A percentile compares a stretch with the other conserved stretches of the same genome.
Evolutionary conservation across 2,113 vertebrate genomes (phyloP).

Genomic region (Geococcyx californianus): DNA sequence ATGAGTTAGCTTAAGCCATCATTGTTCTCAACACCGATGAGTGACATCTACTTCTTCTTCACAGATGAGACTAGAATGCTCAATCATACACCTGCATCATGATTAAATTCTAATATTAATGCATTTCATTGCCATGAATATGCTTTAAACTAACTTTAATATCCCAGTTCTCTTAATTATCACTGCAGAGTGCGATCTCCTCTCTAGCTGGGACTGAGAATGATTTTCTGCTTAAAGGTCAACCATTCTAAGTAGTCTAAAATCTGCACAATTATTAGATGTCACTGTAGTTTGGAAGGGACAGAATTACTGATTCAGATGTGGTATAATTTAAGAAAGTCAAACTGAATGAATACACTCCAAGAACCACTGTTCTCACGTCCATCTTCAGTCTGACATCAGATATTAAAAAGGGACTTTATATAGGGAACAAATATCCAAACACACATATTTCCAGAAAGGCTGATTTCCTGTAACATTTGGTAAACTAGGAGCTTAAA

Average conservation of each 20-base stretch:
- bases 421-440: background rate
- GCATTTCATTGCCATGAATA: background rate
- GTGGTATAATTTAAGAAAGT: background rate
- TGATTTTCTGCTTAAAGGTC: conserved; percentile 6
- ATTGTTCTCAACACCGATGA: background rate
- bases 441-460: background rate
- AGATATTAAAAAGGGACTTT: background rate
- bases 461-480: background rate
- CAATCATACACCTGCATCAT: background rate
- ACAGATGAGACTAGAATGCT: background rate
- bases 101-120: conserved; percentile 15
- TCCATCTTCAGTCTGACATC: background rate
- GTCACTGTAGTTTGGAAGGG: background rate
- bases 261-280: background rate
- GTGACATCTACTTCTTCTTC: background rate
- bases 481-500: background rate
- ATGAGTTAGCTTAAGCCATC: background rate
- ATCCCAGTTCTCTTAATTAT: conserved; percentile 17
- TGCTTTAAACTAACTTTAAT: conserved; percentile 14
- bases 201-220: background rate
- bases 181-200: background rate
- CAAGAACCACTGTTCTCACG: background rate
- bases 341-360: background rate
- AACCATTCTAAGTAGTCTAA: background rate
- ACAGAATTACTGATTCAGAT: background rate